phyloP scores from a whole-genome alignment of 2,113 vertebrate species.

The Lucifuga dentata region DNA sequence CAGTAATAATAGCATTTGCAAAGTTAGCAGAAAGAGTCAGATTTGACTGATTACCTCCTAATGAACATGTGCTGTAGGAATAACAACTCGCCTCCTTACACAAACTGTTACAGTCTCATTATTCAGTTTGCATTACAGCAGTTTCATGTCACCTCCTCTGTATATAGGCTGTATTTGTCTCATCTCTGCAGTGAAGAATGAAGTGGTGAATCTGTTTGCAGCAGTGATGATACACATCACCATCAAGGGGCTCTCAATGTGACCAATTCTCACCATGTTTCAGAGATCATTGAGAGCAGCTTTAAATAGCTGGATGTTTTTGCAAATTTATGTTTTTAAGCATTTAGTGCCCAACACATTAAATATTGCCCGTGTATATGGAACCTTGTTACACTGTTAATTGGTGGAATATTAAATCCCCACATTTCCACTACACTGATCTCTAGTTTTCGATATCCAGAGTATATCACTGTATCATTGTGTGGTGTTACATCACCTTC shows the following conservation, averaged over 20 bases:
- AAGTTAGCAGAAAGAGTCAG: too few relatives aligned
- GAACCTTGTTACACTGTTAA: too few relatives aligned
- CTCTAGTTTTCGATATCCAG: not conserved
- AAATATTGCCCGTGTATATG: too few relatives aligned
- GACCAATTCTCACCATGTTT: too few relatives aligned
- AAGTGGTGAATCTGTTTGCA: not conserved
- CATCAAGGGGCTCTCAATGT: too few relatives aligned
- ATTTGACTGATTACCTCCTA: constrained; percentile 16
- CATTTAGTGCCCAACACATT: too few relatives aligned
- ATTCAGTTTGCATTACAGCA: constrained; percentile 15
- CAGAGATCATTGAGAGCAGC: too few relatives aligned
- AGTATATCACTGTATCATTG: not conserved
- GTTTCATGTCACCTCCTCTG: constrained; percentile 11
- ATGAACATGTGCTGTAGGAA: not conserved
- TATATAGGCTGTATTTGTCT: constrained; percentile 20
- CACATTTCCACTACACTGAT: not conserved
- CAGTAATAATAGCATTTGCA: too few relatives aligned
- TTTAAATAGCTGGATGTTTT: too few relatives aligned
- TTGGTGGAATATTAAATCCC: not conserved
- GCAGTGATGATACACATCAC: not conserved
- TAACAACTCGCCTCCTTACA: constrained; percentile 10
- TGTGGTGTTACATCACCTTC: not conserved
- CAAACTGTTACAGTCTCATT: constrained; percentile 10
- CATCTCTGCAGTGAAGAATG: not conserved
- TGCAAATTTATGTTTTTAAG: too few relatives aligned